Percentiles rank a stretch among this genome's conserved stretches.
Conservation (phyloP, 2,888 invertebrate species). For the Noctua janthe region DNA sequence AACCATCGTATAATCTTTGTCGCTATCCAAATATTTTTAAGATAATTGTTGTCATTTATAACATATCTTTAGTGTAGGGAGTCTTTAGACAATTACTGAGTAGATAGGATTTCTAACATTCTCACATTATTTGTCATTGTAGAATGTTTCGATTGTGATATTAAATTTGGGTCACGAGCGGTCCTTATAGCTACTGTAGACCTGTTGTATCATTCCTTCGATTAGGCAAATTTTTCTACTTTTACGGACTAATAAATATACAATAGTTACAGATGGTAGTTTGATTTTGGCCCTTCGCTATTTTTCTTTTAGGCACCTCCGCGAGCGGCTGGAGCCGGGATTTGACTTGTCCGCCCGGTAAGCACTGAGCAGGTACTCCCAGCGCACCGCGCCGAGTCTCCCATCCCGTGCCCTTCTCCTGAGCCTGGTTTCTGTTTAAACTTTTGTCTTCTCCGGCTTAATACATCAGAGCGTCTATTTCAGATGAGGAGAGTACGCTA, state of each 20-base stretch:
- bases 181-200: slow-evolving; percentile 41
- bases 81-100: slow-evolving; percentile 40
- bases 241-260: slow-evolving; percentile 76
- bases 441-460: slow-evolving; percentile 50
- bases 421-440: slow-evolving; percentile 27
- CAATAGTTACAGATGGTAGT: slow-evolving; percentile 76
- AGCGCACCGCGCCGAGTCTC: slow-evolving; percentile 19
- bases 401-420: slow-evolving; percentile 38
- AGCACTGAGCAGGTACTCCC: slow-evolving; percentile 49
- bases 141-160: slow-evolving; percentile 65
- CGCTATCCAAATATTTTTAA: slow-evolving; percentile 39
- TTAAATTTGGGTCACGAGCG: slow-evolving; percentile 51
- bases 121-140: slow-evolving; percentile 31
- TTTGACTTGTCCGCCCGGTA: slow-evolving; percentile 16
- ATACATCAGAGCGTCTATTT: slow-evolving; percentile 72
- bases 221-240: slow-evolving; percentile 52
- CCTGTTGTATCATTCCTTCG: slow-evolving; percentile 62
- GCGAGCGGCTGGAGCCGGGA: slow-evolving; percentile 49
- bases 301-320: slow-evolving; percentile 56
- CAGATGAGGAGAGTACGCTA: slow-evolving; percentile 85
- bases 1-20: slow-evolving; percentile 39
- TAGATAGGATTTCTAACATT: slow-evolving; percentile 56
- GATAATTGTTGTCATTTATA: slow-evolving; percentile 49
- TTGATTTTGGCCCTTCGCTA: slow-evolving; percentile 77
- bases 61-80: slow-evolving; percentile 59